Evolutionary conservation across 2,797 vertebrate species (phyloP).

Genomic region (Naso thynnoides): DNA sequence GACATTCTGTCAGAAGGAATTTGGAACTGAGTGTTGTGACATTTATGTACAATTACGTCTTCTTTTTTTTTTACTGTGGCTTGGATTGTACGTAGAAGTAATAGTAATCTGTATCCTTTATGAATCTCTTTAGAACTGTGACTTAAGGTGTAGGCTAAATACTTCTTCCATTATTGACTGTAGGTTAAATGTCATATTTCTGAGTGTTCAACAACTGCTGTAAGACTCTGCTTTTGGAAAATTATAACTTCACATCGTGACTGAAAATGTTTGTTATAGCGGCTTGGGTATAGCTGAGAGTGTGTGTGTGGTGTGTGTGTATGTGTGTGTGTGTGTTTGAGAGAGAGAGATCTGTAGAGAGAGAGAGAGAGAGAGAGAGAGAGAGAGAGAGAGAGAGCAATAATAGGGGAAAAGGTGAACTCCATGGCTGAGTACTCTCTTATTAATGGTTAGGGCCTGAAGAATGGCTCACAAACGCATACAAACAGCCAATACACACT

Average conservation of each 20-base stretch:
- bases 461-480: conserved; percentile 65
- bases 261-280: conserved; percentile 18
- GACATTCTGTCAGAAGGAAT: background rate
- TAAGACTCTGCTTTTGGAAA: conserved; percentile 9
- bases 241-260: conserved; percentile 3
- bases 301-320: conserved; percentile 23
- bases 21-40: background rate
- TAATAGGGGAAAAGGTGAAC: conserved; percentile 71
- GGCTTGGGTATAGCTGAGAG: conserved; percentile 1
- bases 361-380: conserved; percentile 4
- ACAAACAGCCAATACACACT: conserved; percentile 35
- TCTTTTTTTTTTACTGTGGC: background rate
- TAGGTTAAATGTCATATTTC: background rate
- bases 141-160: background rate
- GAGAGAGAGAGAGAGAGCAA: conserved; percentile 42
- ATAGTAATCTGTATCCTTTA: background rate
- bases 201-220: background rate
- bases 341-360: too few species aligned
- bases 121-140: background rate
- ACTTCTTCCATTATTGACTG: background rate
- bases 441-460: conserved; percentile 75
- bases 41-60: background rate
- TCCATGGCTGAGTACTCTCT: conserved; percentile 59
- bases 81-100: background rate
- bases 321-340: conserved; percentile 21